These are phyloP conservation scores for Lycodopsis pacificus DNA, from an alignment of 2,797 vertebrate genomes.

Conservation along the genomic window DNA sequence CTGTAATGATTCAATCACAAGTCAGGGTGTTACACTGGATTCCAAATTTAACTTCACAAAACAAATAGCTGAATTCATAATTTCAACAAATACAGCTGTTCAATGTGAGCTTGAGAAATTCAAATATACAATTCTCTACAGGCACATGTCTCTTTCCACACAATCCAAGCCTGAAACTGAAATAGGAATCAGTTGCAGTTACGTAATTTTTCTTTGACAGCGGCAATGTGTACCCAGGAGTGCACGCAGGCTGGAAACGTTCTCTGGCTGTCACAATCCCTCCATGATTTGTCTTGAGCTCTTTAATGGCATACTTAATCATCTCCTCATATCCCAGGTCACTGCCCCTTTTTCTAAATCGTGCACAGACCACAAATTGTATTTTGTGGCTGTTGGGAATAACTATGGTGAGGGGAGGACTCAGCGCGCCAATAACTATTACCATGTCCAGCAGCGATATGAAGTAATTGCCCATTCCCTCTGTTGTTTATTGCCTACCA, in stretches of 20 bases:
- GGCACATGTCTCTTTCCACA: not conserved
- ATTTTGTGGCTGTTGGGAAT: constrained; percentile 63
- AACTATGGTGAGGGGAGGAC: constrained; percentile 56
- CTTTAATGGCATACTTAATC: constrained; percentile 70
- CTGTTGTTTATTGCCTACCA: constrained; percentile 81
- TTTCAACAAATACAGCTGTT: constrained; percentile 20
- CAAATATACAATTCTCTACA: constrained; percentile 4
- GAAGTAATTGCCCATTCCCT: constrained; percentile 82
- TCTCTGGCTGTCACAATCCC: constrained; percentile 48
- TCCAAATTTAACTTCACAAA: constrained; percentile 6
- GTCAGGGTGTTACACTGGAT: constrained; percentile 6
- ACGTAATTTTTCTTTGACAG: constrained; percentile 49
- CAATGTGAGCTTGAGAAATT: constrained; percentile 10
- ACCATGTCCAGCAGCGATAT: constrained; percentile 78
- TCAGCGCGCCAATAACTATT: constrained; percentile 68
- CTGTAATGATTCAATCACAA: constrained; percentile 6
- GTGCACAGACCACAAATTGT: constrained; percentile 70
- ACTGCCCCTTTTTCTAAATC: constrained; percentile 56
- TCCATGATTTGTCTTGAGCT: constrained; percentile 55
- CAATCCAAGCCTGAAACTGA: constrained; percentile 13
- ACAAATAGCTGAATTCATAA: constrained; percentile 3
- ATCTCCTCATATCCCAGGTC: constrained; percentile 64
- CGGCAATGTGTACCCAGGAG: constrained; percentile 44
- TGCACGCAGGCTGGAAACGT: constrained; percentile 44
- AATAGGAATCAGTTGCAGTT: constrained; percentile 21